Evolutionary conservation across 2,888 invertebrate species (phyloP).

Genomic region (Cephonodes hylas): DNA sequence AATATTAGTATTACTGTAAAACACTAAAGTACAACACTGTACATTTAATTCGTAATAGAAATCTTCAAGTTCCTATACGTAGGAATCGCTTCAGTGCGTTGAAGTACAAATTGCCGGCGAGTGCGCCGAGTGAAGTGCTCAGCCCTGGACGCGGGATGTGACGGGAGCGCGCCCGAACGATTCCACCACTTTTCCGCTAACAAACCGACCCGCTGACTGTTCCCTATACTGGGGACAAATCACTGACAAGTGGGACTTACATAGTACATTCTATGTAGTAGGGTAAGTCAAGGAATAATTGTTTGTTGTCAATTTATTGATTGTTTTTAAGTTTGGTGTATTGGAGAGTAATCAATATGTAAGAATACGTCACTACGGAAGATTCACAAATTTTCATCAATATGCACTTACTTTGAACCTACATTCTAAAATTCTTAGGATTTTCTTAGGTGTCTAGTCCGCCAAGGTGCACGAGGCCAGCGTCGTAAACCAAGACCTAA

Average conservation of each 20-base stretch:
- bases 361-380: no score
- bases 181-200: constrained; percentile 34
- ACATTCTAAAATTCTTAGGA: no score
- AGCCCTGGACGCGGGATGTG: not conserved
- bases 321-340: no score
- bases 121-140: not conserved
- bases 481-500: no score
- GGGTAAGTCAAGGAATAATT: not conserved
- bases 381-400: no score
- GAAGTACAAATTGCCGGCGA: not conserved
- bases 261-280: constrained; percentile 4
- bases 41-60: not conserved
- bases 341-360: no score
- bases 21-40: no score
- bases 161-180: constrained; percentile 21
- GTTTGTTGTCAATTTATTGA: no score
- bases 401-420: no score
- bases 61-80: not conserved
- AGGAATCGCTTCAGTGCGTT: not conserved
- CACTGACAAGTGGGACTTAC: constrained; percentile 36
- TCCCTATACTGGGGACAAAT: constrained; percentile 33
- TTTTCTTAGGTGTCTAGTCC: no score
- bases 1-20: no score
- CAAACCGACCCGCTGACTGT: constrained; percentile 19
- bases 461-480: no score